Base-by-base conservation (phyloP, 2,797 vertebrate genomes). In the Characodon lateralis region DNA sequence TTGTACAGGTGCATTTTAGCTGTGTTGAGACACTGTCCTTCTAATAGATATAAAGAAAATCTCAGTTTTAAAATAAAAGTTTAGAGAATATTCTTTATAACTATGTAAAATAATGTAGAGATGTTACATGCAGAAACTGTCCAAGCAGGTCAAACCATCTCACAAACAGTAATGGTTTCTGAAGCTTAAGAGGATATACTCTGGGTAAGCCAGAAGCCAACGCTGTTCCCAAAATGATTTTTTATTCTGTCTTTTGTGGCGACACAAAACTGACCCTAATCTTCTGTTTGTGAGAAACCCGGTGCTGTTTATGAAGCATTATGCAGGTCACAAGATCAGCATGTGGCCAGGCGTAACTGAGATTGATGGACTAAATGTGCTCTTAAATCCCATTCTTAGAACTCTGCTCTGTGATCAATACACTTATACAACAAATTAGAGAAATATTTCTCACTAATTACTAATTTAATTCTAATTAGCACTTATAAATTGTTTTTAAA, bases 231-330 rank as follows among this genome's bases (percentile, higher is more conserved):
- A 41, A 41, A 79, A 70, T 18, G 24, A 41, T n/a, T 55, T 26
- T 66, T 43, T 69, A 3, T 24, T 24, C 8, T 22, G 2, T 77
- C 71, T 77, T 28, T 81, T 73, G 76, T 77, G 75, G 53, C 72
- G 5, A 77, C 26, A 65, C 86, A 84, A 75, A 80, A 83, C 79
- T 92, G 92, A 92, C 90, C 92, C 89, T 88, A 91, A 93, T 93
- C 91, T 86, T 43, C 5, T 80, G 80, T 79, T 85, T 81, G 82
- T 83, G 79, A 82, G 89, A 86, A 85, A 84, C 55, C n/a, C 66
- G 65, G 20, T 66, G 79, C 84, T 46, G 76, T n/a, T 61, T 84
- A 46, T 77, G 65, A 73, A 51, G 87, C 77, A 59, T 87, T 85
- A 88, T 53, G 63, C 85, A 80, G 58, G 72, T 63, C 83, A 79